Evolutionary conservation across 92 coral and sea anemone genomes (phyloP), one percentile per base, ranked within the genome.

Genomic region (Paramuricea clavata): DNA sequence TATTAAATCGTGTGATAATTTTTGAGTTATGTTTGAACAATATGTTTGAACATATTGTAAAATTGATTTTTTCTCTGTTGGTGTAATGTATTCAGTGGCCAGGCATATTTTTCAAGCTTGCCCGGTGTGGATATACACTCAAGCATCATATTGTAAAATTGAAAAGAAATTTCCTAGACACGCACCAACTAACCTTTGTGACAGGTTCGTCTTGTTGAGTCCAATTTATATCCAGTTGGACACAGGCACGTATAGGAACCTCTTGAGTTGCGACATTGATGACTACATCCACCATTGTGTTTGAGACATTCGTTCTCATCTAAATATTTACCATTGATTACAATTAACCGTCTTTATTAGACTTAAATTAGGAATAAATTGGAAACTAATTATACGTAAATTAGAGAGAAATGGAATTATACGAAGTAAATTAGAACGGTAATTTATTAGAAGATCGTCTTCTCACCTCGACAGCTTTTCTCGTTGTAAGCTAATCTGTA

Each of bases 271-370:
- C 92, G 88, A 60, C 98, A 95, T 69, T 76, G 90, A 70, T 95
- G 98, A 25, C 98, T 94, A 89, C 98, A 95, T 23, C 97, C 98
- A 12, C 93, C 95, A 64, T 94, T 95, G 17, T 85, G 81, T 23
- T 50, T 76, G 49, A 44, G 82, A 35, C 98, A 95, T 85, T 94
- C 98, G 72, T 94, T 94, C 35, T 76, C 77, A 87, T 92, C 98
- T 94, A 92, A 88, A 84, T 82, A 81, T 85, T 39, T 39, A 0
- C 32, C 62, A 54, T 19, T 54, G 52, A 54, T 54, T 54, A 54
- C 11, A 10, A 21, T 19, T 23, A 54, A 54, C 19, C n/a, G n/a
- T n/a, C n/a, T n/a, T n/a, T n/a, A n/a, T n/a, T n/a, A n/a, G n/a
- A n/a, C n/a, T n/a, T 54, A 54, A 21, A 21, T 57, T 19, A 54